phyloP scores from a whole-genome alignment of 2,888 invertebrate species.

The Parelbella ahira region DNA sequence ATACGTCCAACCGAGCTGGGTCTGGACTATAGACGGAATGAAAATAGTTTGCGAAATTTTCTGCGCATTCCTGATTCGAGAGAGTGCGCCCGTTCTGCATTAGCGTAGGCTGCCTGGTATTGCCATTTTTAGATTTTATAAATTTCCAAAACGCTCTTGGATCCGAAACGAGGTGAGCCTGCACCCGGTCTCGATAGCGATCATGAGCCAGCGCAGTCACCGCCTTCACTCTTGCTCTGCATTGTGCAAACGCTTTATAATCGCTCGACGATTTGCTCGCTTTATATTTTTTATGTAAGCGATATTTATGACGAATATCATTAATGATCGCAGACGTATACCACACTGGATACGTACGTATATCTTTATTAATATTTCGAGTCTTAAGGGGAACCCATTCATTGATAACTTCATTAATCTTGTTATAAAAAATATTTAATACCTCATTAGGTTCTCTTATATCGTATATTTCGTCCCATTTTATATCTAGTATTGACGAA shows the following conservation, averaged over 20 bases:
- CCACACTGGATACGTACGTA: conserved; percentile 27
- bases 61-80: neutral
- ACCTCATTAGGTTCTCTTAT: conserved; percentile 7
- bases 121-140: neutral
- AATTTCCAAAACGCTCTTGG: conserved; percentile 6
- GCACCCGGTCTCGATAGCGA: neutral
- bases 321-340: conserved; percentile 28
- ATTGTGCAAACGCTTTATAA: neutral
- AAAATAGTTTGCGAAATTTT: neutral
- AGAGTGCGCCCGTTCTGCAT: neutral
- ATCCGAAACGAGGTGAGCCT: neutral
- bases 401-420: conserved; percentile 19
- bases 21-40: conserved; percentile 4
- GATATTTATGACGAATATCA: conserved; percentile 24
- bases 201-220: neutral
- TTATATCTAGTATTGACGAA: conserved; percentile 8
- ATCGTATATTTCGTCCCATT: conserved; percentile 25
- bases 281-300: conserved; percentile 5
- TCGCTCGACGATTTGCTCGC: neutral
- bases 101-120: neutral
- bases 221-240: conserved; percentile 1
- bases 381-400: conserved; percentile 25
- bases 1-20: conserved; percentile 3
- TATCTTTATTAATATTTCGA: conserved; percentile 2
- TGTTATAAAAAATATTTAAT: conserved; percentile 25